A percentile compares a stretch with the other conserved stretches of the same genome.
These are phyloP conservation scores for Gymnocephalus cernua DNA, from an alignment of 2,113 vertebrate species.

Conservation along the genomic window DNA sequence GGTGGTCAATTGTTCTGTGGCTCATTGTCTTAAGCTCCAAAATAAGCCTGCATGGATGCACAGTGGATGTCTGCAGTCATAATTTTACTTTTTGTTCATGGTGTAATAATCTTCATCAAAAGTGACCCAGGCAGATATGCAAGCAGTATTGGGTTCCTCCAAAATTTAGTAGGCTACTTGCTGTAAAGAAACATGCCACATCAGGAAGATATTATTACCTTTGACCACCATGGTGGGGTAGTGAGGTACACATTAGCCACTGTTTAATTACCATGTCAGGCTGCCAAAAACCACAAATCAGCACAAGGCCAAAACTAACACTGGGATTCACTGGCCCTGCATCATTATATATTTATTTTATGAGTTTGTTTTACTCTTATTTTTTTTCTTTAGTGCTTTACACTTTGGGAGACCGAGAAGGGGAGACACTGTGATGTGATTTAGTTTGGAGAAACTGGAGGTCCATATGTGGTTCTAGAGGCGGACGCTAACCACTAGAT, in stretches of 20 bases:
- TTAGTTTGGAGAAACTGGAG: constrained; percentile 1
- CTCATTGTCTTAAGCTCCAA: background rate
- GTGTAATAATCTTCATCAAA: constrained; percentile 3
- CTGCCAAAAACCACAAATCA: constrained; percentile 59
- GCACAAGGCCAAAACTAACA: constrained; percentile 36
- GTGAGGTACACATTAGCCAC: constrained; percentile 49
- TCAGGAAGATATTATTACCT: constrained; percentile 45
- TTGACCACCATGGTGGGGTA: constrained; percentile 25
- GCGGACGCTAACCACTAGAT: constrained; percentile 15
- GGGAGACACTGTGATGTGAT: background rate
- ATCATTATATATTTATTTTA: constrained; percentile 1
- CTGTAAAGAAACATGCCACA: constrained; percentile 50
- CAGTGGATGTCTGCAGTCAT: background rate
- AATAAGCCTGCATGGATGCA: constrained; percentile 1
- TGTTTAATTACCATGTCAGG: constrained; percentile 51
- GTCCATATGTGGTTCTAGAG: constrained; percentile 1
- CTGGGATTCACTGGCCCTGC: constrained; percentile 4
- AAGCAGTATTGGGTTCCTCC: constrained; percentile 21
- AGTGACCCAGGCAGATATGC: background rate
- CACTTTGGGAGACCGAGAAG: background rate
- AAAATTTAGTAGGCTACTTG: constrained; percentile 34
- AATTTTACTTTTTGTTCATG: background rate
- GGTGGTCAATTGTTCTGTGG: background rate
- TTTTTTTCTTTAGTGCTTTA: background rate
- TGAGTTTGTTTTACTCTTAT: background rate